Conservation (phyloP, 2,113 vertebrate species). For the Trochalopteron elliotii region DNA sequence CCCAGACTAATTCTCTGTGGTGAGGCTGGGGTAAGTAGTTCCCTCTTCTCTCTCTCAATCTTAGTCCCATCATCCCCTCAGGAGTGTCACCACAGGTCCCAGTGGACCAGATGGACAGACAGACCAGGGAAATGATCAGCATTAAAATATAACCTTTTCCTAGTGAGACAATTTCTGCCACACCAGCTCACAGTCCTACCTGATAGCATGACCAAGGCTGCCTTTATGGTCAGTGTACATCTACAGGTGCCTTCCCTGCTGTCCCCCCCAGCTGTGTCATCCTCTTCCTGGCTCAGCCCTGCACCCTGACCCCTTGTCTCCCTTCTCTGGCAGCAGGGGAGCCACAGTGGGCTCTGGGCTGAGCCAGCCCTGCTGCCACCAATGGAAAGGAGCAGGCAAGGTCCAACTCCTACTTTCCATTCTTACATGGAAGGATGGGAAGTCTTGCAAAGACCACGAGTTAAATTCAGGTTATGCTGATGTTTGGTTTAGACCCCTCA, state of each 20-base stretch:
- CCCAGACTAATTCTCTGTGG: accelerated
- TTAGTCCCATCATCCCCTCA: background rate
- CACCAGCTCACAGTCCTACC: background rate
- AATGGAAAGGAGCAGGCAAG: background rate
- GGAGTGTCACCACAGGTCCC: background rate
- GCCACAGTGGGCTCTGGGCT: background rate
- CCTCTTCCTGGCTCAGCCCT: background rate
- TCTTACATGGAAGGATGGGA: background rate
- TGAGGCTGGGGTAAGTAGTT: background rate
- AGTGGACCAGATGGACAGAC: background rate
- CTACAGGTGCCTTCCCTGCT: background rate
- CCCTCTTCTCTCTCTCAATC: background rate
- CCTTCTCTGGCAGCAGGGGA: background rate
- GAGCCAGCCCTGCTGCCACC: background rate
- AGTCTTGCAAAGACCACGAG: background rate
- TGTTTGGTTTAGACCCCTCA: background rate
- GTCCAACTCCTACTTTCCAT: background rate
- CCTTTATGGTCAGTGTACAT: background rate
- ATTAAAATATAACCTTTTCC: background rate
- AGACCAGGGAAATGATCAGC: background rate
- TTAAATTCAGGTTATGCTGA: background rate
- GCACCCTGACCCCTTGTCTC: background rate
- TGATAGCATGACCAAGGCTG: background rate
- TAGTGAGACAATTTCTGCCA: background rate
- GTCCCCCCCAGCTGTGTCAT: background rate